Percentiles rank a stretch among this genome's conserved stretches.
These are phyloP conservation scores for Vicugna pacos DNA, from an alignment of 2,113 vertebrate species.

Conservation along the genomic window DNA sequence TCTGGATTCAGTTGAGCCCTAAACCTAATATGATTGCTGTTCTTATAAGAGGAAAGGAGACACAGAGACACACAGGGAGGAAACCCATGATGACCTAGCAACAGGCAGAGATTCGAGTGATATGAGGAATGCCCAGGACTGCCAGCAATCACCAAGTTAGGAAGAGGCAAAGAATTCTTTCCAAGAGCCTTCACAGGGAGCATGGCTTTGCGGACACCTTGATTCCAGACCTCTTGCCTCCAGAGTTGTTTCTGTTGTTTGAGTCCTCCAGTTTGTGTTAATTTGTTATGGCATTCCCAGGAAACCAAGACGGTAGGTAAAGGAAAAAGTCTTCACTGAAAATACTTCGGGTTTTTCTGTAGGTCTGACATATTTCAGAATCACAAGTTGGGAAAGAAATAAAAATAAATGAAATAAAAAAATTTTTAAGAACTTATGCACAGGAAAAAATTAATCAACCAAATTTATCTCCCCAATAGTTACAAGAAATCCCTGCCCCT, in stretches of 20 bases:
- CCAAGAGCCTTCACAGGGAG: neutral
- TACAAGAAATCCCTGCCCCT: neutral
- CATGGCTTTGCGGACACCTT: fast-evolving
- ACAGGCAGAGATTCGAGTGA: neutral
- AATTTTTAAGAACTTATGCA: neutral
- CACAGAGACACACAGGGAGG: neutral
- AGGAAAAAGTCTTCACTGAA: neutral
- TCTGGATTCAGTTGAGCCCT: no score
- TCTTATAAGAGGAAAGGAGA: neutral
- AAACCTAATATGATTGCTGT: neutral
- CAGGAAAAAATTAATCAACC: neutral
- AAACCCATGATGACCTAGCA: neutral
- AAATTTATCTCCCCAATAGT: neutral
- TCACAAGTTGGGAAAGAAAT: neutral
- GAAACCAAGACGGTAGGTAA: neutral
- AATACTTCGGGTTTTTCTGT: neutral
- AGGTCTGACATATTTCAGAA: neutral
- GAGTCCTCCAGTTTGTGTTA: neutral
- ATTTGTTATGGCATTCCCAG: neutral
- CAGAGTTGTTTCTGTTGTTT: neutral
- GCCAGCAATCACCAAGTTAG: neutral
- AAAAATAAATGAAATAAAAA: neutral
- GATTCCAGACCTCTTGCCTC: neutral
- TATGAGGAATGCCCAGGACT: neutral
- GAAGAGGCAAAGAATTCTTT: neutral